A percentile compares a stretch with the other conserved stretches of the same genome.
These are phyloP conservation scores for Linepithema humile DNA, from an alignment of 1,140 invertebrate genomes.

Conservation along the genomic window DNA sequence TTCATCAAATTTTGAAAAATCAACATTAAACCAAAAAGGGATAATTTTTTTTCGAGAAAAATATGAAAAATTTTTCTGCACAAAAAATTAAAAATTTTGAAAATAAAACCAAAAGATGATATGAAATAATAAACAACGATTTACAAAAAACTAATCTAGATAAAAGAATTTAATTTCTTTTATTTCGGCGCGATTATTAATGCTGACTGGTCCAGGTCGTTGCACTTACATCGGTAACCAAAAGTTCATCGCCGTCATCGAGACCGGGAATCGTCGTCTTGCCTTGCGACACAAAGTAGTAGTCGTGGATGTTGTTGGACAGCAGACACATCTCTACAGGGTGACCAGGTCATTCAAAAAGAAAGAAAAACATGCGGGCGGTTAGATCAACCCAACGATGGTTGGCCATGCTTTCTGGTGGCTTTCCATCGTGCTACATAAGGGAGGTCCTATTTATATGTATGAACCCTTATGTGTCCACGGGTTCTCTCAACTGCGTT, in stretches of 20 bases:
- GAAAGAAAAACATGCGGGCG: constrained; percentile 81
- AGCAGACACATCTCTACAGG: constrained; percentile 91
- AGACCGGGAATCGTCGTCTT: constrained; percentile 97
- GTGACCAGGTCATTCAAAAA: constrained; percentile 70
- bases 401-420: constrained; percentile 78
- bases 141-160: constrained; percentile 23
- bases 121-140: constrained; percentile 9
- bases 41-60: background rate
- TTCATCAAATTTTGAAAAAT: background rate
- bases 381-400: constrained; percentile 72
- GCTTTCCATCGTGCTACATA: constrained; percentile 71
- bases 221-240: constrained; percentile 96
- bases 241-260: constrained; percentile 98
- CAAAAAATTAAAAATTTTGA: background rate
- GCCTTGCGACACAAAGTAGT: constrained; percentile 98
- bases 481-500: background rate
- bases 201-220: constrained; percentile 63
- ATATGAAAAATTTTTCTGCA: background rate
- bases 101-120: background rate
- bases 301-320: constrained; percentile 94
- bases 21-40: background rate
- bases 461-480: background rate
- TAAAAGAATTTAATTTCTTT: background rate
- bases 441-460: constrained; percentile 27
- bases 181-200: constrained; percentile 5